Base-by-base conservation (phyloP, 2,797 vertebrate species). In the Numenius phaeopus region DNA sequence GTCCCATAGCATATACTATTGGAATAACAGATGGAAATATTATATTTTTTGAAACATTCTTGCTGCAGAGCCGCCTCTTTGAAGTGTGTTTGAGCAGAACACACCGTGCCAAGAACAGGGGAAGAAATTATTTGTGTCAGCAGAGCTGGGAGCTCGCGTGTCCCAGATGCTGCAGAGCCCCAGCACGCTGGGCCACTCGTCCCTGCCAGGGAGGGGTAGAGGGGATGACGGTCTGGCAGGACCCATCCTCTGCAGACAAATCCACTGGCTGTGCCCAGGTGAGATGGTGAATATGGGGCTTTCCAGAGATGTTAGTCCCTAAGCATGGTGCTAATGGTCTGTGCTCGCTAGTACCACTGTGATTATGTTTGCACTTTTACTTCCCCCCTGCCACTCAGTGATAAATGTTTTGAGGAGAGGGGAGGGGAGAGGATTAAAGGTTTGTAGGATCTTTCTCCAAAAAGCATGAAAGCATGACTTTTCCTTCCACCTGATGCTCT, bases 21-120 rank as follows among this genome's bases (percentile, higher is more conserved):
- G 97, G 96, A 98, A 97, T 98, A 98, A 97, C 98, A 98, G 97
- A 98, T 98, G 98, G 98, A 98, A 98, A 98, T 98, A 97, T 97
- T 95, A 90, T 89, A 95, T 97, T 98, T 98, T 90, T 98, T 93
- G 72, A 98, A 98, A 94, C 97, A 97, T 98, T 98, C 97, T 97
- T 98, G 97, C 96, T 95, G 83, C 95, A 95, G 95, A 91, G 94
- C 92, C 15, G 52, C 94, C 82, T 83, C 96, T 98, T 98, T 98
- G 98, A 98, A 98, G 98, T 98, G 66, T 96, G 92, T 92, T 97
- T 95, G 94, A 97, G 82, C 88, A 96, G 91, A 90, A 91, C 84
- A 90, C 90, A 52, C 94, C 59, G 40, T 97, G 98, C 98, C 98
- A 98, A 97, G 97, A 98, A 61, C 83, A 46, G 76, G 86, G 87